Percentiles rank a stretch among this genome's conserved stretches.
phyloP scores from a whole-genome alignment of 2,797 vertebrate genomes.

The Synanceia verrucosa region DNA sequence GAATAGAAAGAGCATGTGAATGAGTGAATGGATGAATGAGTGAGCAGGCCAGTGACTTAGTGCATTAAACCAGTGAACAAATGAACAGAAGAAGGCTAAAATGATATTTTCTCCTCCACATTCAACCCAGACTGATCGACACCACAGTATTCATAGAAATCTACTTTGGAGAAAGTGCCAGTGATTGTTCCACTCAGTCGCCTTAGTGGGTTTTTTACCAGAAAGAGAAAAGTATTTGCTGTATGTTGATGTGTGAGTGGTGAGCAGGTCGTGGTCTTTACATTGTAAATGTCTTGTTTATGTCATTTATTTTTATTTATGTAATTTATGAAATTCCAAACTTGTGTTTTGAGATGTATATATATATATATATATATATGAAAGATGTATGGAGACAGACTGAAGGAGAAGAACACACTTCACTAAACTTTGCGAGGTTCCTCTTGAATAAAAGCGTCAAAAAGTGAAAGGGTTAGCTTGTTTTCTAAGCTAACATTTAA shows the following conservation, averaged over 20 bases:
- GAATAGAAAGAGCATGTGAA: not conserved
- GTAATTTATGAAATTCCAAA: constrained; percentile 17
- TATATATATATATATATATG: too few species aligned
- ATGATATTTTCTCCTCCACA: constrained; percentile 1
- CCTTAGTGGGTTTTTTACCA: constrained; percentile 46
- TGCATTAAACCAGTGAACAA: not conserved
- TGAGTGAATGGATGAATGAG: not conserved
- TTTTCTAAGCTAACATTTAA: not conserved
- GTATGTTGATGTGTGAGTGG: not conserved
- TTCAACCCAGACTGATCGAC: constrained; percentile 24
- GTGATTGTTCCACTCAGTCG: constrained; percentile 54
- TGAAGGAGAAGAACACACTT: not conserved
- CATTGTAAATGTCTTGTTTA: constrained; percentile 42
- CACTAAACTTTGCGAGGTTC: not conserved
- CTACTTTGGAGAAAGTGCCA: constrained; percentile 51
- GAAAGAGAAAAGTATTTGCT: not conserved
- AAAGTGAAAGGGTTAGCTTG: not conserved
- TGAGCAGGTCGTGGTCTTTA: constrained; percentile 34
- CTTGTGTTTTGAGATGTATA: constrained; percentile 8
- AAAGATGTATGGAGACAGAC: not conserved
- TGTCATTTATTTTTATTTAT: constrained; percentile 31
- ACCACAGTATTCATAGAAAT: constrained; percentile 36
- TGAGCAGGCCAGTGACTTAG: not conserved
- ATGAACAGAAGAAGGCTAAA: not conserved
- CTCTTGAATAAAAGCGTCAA: not conserved